Evolutionary conservation across 2,113 vertebrate genomes (phyloP).

Genomic region (Gasterosteus nipponicus): DNA sequence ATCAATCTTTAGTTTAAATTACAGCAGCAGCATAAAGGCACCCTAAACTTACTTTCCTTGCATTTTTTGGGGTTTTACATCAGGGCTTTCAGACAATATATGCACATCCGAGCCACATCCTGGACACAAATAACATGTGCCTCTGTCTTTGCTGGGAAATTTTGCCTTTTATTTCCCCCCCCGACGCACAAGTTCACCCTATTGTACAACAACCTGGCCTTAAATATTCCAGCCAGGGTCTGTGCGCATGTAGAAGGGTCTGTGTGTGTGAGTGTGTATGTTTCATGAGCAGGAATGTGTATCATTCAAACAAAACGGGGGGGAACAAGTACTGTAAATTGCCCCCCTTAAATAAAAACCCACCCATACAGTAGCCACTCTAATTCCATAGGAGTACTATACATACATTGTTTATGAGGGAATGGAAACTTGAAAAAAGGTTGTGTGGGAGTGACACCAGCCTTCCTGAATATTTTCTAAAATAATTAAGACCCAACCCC

Average conservation of each 20-base stretch:
- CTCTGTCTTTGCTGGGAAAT: constrained; percentile 4
- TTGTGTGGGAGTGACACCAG: background rate
- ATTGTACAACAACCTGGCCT: constrained; percentile 7
- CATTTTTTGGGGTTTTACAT: constrained; percentile 5
- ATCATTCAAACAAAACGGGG: constrained; percentile 45
- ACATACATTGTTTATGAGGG: constrained; percentile 25
- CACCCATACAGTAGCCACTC: constrained; percentile 12
- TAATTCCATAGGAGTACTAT: constrained; percentile 6
- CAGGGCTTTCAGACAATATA: constrained; percentile 14
- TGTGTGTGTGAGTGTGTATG: background rate
- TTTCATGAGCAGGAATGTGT: constrained; percentile 58
- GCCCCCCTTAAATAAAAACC: constrained; percentile 23
- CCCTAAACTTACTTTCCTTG: background rate
- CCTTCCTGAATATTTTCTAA: background rate
- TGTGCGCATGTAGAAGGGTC: background rate
- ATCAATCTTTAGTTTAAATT: constrained; percentile 48
- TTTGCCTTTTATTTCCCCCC: background rate
- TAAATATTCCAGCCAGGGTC: constrained; percentile 32
- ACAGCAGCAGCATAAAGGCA: constrained; percentile 3
- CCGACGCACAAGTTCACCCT: constrained; percentile 12
- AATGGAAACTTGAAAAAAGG: constrained; percentile 5
- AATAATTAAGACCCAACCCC: background rate
- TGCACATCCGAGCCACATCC: background rate
- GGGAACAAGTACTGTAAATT: constrained; percentile 42
- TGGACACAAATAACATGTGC: constrained; percentile 16